A percentile compares a stretch with the other conserved stretches of the same genome.
These are phyloP conservation scores for Rhyacophila brunnea DNA, from an alignment of 1,140 invertebrate species.

Conservation along the genomic window DNA sequence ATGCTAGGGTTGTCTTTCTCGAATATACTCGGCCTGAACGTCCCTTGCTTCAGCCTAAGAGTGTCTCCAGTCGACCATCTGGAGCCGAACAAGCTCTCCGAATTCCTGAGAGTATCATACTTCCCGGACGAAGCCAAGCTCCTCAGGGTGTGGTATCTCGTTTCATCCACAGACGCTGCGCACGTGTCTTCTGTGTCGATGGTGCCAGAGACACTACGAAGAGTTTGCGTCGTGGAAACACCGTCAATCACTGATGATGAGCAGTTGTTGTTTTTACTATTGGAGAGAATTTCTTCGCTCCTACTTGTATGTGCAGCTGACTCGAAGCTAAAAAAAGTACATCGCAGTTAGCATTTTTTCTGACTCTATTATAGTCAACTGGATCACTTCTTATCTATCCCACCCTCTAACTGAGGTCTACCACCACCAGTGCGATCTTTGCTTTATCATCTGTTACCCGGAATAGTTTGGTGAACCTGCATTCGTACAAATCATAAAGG, in stretches of 20 bases:
- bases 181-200: constrained; percentile 4
- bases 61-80: constrained; percentile 29
- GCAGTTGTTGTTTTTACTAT: constrained; percentile 6
- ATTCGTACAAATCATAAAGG: too few relatives aligned
- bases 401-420: too few relatives aligned
- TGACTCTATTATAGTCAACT: too few relatives aligned
- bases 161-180: neutral
- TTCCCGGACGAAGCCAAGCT: constrained; percentile 20
- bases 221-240: constrained; percentile 23
- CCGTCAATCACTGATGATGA: constrained; percentile 7
- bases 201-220: constrained; percentile 25
- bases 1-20: constrained; percentile 10
- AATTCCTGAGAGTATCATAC: constrained; percentile 31
- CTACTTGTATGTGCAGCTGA: constrained; percentile 15
- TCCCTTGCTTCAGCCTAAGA: constrained; percentile 14
- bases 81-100: constrained; percentile 27
- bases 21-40: constrained; percentile 19
- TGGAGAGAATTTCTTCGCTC: constrained; percentile 27
- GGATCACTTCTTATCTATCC: too few relatives aligned
- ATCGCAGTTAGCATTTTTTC: too few relatives aligned
- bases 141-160: constrained; percentile 25
- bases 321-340: constrained; percentile 18
- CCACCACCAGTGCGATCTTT: too few relatives aligned
- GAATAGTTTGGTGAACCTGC: too few relatives aligned
- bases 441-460: too few relatives aligned